Evolutionary conservation across 2,797 vertebrate species (phyloP).

Genomic region (Hippopotamyrus pictus): DNA sequence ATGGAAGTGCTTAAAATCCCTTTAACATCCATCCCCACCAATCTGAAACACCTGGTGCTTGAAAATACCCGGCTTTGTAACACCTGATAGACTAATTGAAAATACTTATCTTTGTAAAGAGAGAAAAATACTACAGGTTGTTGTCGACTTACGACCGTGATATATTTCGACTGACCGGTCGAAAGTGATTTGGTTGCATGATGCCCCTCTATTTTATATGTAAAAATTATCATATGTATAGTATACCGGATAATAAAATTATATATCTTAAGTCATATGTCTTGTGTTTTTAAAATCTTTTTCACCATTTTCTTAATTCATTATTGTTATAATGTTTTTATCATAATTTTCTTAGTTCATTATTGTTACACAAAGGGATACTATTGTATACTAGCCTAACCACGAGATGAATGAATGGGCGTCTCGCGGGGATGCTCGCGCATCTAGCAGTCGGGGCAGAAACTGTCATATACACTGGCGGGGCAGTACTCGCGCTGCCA

Average conservation of each 20-base stretch:
- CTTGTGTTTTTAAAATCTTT: neutral
- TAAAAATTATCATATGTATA: neutral
- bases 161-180: neutral
- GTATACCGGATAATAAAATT: neutral
- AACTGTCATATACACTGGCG: neutral
- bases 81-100: neutral
- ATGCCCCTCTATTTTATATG: neutral
- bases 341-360: neutral
- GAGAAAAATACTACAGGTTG: neutral
- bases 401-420: neutral
- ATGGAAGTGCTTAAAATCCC: neutral
- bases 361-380: neutral
- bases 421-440: neutral
- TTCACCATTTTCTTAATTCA: neutral
- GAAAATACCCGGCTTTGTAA: neutral
- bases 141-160: neutral
- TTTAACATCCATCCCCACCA: neutral
- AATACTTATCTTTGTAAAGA: neutral
- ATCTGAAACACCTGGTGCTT: neutral
- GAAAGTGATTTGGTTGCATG: neutral
- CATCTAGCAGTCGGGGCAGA: neutral
- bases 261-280: neutral
- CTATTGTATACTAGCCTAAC: neutral
- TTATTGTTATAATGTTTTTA: neutral
- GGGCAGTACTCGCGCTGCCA: neutral